A percentile compares a stretch with the other conserved stretches of the same genome.
phyloP scores from a whole-genome alignment of 2,888 invertebrate genomes.

The Tiliacea aurago region DNA sequence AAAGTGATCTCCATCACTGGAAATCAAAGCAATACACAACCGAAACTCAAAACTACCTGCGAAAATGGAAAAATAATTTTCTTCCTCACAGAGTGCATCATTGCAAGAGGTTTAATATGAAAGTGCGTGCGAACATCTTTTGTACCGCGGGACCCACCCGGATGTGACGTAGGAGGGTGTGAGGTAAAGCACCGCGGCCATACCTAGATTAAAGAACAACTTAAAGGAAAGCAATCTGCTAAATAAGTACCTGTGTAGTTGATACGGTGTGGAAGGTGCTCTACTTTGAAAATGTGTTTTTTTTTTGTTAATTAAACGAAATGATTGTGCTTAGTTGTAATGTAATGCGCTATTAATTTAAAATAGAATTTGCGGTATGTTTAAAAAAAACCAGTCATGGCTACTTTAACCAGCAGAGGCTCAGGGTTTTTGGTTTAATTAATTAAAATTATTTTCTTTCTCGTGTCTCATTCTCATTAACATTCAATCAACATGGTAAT shows the following conservation, averaged over 20 bases:
- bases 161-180: slow-evolving; percentile 66
- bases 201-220: slow-evolving; percentile 89
- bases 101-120: slow-evolving; percentile 56
- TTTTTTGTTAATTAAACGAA: background rate
- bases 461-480: slow-evolving; percentile 54
- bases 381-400: slow-evolving; percentile 39
- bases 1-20: background rate
- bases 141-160: slow-evolving; percentile 52
- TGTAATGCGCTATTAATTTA: slow-evolving; percentile 1
- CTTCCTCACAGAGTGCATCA: slow-evolving; percentile 31
- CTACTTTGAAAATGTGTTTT: slow-evolving; percentile 69
- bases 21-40: slow-evolving; percentile 20
- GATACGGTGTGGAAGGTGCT: slow-evolving; percentile 72
- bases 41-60: slow-evolving; percentile 26
- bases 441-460: slow-evolving; percentile 43
- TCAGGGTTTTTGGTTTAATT: slow-evolving; percentile 40
- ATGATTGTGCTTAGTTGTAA: background rate
- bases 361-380: background rate
- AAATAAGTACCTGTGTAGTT: slow-evolving; percentile 85
- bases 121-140: slow-evolving; percentile 65
- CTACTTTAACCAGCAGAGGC: slow-evolving; percentile 28
- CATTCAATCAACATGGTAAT: slow-evolving; percentile 53
- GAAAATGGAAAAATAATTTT: slow-evolving; percentile 40
- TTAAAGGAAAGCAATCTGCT: slow-evolving; percentile 91
- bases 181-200: slow-evolving; percentile 69